phyloP scores from a whole-genome alignment of 2,797 vertebrate species.

The Megaceryle alcyon region DNA sequence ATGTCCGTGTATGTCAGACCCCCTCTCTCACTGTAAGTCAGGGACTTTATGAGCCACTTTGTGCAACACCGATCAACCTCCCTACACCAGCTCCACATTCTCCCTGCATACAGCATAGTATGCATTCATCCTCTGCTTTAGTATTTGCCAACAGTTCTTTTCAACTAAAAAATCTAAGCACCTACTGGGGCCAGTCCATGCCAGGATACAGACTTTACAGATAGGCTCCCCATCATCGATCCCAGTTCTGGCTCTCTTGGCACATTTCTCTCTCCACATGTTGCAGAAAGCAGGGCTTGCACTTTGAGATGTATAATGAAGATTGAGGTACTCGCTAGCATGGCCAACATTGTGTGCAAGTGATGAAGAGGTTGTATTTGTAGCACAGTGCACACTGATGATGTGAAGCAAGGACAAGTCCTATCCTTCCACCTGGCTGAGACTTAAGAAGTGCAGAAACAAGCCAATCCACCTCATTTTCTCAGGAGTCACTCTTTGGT shows the following conservation, averaged over 20 bases:
- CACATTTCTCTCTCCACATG: neutral
- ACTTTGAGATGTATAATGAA: neutral
- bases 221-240: neutral
- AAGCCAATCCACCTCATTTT: too few relatives aligned
- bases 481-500: too few relatives aligned
- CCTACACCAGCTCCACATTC: neutral
- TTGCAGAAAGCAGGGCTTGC: accelerated
- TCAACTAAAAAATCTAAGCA: neutral
- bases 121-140: neutral
- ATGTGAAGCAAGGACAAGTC: too few relatives aligned
- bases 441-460: too few relatives aligned
- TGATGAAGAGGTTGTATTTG: too few relatives aligned
- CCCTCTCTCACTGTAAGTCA: neutral
- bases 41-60: neutral
- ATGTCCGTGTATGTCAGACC: accelerated
- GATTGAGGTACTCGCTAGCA: neutral
- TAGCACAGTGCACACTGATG: too few relatives aligned
- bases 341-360: too few relatives aligned
- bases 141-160: neutral
- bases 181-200: accelerated
- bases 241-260: neutral
- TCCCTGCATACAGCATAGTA: neutral
- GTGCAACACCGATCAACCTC: neutral
- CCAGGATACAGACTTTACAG: neutral
- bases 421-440: too few relatives aligned